Conservation (phyloP, 2,888 invertebrate genomes). For the Agriopis marginaria region DNA sequence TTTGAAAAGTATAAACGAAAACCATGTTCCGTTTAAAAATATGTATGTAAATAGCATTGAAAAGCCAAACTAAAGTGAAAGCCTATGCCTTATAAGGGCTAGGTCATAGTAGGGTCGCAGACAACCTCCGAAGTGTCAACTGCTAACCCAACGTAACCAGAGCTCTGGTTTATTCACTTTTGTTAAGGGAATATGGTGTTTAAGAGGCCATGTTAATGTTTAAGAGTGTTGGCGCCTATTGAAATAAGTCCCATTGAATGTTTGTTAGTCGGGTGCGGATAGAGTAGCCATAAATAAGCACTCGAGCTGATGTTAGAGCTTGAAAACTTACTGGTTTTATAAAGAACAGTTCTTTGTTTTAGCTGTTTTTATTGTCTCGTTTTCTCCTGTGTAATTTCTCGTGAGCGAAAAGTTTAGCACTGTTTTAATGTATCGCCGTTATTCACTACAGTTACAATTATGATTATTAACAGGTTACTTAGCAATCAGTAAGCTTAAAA, state of each 20-base stretch:
- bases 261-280: slow-evolving; percentile 36
- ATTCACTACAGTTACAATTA: too few species aligned
- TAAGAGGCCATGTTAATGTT: slow-evolving; percentile 33
- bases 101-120: slow-evolving; percentile 50
- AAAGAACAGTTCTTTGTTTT: background rate
- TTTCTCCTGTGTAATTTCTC: too few species aligned
- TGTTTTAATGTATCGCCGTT: too few species aligned
- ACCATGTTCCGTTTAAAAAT: slow-evolving; percentile 29
- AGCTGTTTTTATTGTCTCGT: background rate
- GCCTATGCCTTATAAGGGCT: slow-evolving; percentile 50
- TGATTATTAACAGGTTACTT: too few species aligned
- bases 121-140: slow-evolving; percentile 50
- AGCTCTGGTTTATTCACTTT: slow-evolving; percentile 40
- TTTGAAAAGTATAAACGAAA: slow-evolving; percentile 19
- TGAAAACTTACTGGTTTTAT: slow-evolving; percentile 17
- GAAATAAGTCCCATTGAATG: slow-evolving; percentile 51
- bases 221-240: slow-evolving; percentile 46
- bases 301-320: slow-evolving; percentile 16
- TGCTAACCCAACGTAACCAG: slow-evolving; percentile 39
- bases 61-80: slow-evolving; percentile 53
- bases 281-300: slow-evolving; percentile 27
- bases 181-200: slow-evolving; percentile 22
- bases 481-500: too few species aligned
- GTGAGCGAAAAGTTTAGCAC: too few species aligned
- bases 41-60: slow-evolving; percentile 35